Conservation (phyloP, 2,888 invertebrate species). For the Taphrorychus bicolor region DNA sequence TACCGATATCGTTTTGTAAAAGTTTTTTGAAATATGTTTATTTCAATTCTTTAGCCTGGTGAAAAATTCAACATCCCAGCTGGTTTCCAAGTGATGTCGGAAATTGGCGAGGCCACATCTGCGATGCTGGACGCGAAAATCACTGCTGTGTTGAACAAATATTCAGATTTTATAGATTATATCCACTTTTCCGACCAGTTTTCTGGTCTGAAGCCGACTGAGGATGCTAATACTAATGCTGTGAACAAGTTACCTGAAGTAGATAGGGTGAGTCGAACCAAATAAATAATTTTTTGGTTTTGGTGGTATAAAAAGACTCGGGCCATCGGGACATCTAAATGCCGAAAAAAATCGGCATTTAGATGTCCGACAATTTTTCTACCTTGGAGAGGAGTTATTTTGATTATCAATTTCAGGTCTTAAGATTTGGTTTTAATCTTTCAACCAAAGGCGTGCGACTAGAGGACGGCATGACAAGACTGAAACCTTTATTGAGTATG, state of each 20-base stretch:
- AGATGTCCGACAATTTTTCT: too few species aligned
- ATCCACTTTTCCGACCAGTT: slow-evolving; percentile 98
- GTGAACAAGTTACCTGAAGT: slow-evolving; percentile 55
- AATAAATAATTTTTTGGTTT: background rate
- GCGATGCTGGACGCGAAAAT: slow-evolving; percentile 85
- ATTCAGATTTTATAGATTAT: slow-evolving; percentile 86
- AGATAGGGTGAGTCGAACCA: slow-evolving; percentile 49
- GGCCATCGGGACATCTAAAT: too few species aligned
- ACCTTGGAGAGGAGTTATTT: too few species aligned
- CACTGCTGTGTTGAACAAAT: slow-evolving; percentile 78
- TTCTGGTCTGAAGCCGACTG: slow-evolving; percentile 88
- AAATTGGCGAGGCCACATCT: slow-evolving; percentile 87
- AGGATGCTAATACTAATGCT: slow-evolving; percentile 67
- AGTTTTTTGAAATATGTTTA: background rate
- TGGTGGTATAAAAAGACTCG: too few species aligned
- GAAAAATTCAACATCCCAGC: slow-evolving; percentile 55
- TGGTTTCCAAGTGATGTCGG: slow-evolving; percentile 75
- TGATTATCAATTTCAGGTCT: slow-evolving; percentile 40
- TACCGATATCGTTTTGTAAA: background rate
- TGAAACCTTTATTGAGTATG: slow-evolving; percentile 83
- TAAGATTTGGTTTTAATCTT: slow-evolving; percentile 76
- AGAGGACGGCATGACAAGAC: slow-evolving; percentile 75
- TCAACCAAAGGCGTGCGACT: slow-evolving; percentile 70
- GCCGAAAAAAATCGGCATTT: too few species aligned
- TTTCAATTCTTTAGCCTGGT: slow-evolving; percentile 45